Percentiles rank a stretch among this genome's conserved stretches.
Conservation (phyloP, 2,888 invertebrate species). For the Sisyra nigra region DNA sequence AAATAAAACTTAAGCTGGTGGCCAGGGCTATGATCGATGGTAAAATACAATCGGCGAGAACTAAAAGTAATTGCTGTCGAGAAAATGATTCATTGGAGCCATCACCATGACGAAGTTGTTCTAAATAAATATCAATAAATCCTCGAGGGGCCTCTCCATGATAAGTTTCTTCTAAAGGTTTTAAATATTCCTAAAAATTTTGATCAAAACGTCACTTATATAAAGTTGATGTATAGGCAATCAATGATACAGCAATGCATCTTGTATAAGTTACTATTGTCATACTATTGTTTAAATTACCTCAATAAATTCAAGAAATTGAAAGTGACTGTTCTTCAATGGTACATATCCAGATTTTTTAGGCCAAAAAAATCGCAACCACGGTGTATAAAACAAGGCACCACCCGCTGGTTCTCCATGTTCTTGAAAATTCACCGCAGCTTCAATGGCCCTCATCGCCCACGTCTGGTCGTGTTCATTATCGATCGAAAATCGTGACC, state of each 20-base stretch:
- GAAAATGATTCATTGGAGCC: slow-evolving; percentile 27
- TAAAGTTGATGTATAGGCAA: no score
- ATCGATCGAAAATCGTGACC: slow-evolving; percentile 31
- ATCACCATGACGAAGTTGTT: slow-evolving; percentile 32
- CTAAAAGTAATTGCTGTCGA: slow-evolving; percentile 52
- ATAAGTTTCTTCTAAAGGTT: slow-evolving; percentile 26
- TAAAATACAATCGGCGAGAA: slow-evolving; percentile 62
- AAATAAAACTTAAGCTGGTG: slow-evolving; percentile 47
- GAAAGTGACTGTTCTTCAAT: slow-evolving; percentile 30
- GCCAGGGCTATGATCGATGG: slow-evolving; percentile 64
- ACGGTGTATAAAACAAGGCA: slow-evolving; percentile 37
- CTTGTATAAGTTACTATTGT: no score
- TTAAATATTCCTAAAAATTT: slow-evolving; percentile 29
- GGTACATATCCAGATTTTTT: slow-evolving; percentile 36
- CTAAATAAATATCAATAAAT: slow-evolving; percentile 57
- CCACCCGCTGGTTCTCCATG: slow-evolving; percentile 41
- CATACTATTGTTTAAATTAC: slow-evolving; percentile 22
- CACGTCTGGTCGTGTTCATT: slow-evolving; percentile 33
- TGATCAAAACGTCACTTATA: no score
- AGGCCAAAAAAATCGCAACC: slow-evolving; percentile 42
- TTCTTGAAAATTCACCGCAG: slow-evolving; percentile 36
- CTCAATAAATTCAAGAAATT: slow-evolving; percentile 33
- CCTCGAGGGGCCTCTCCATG: slow-evolving; percentile 40
- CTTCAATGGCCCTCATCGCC: slow-evolving; percentile 23
- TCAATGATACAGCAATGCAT: no score